Evolutionary conservation across 2,797 vertebrate genomes (phyloP).

Genomic region (Benthosema pterotum): DNA sequence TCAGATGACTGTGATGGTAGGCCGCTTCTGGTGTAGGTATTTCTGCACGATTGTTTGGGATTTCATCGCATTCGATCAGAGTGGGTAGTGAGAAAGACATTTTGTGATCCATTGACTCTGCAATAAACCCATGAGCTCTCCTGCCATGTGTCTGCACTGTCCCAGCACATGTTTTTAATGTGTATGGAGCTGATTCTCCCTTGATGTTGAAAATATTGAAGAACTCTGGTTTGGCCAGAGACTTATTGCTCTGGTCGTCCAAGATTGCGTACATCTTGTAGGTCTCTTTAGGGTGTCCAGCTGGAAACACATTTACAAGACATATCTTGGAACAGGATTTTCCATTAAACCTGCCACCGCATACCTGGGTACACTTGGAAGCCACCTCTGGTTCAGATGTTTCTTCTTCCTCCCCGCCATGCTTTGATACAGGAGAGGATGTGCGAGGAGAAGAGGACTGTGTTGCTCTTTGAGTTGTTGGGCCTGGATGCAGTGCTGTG

Average conservation of each 20-base stretch:
- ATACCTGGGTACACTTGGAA: slow-evolving; percentile 11
- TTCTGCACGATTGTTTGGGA: slow-evolving; percentile 8
- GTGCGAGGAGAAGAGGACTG: neutral
- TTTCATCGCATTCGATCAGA: slow-evolving; percentile 5
- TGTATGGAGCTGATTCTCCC: neutral
- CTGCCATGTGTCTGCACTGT: neutral
- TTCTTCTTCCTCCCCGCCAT: neutral
- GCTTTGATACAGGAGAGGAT: neutral
- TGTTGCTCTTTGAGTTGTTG: neutral
- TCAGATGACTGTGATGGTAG: slow-evolving; percentile 11
- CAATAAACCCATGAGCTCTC: neutral
- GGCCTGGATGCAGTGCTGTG: neutral
- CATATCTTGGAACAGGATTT: slow-evolving; percentile 18
- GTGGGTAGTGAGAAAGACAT: neutral
- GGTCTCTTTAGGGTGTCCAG: neutral
- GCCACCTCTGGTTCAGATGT: neutral
- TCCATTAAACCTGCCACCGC: neutral
- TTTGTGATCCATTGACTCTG: slow-evolving; percentile 7
- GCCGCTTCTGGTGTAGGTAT: slow-evolving; percentile 16
- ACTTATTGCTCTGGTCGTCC: slow-evolving; percentile 5
- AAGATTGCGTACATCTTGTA: slow-evolving; percentile 4
- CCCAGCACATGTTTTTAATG: slow-evolving; percentile 16
- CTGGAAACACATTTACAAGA: slow-evolving; percentile 10
- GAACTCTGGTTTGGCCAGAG: slow-evolving; percentile 1
- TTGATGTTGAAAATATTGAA: neutral